Base-by-base conservation (phyloP, 2,113 vertebrate species). In the Hydrolagus affinis region DNA sequence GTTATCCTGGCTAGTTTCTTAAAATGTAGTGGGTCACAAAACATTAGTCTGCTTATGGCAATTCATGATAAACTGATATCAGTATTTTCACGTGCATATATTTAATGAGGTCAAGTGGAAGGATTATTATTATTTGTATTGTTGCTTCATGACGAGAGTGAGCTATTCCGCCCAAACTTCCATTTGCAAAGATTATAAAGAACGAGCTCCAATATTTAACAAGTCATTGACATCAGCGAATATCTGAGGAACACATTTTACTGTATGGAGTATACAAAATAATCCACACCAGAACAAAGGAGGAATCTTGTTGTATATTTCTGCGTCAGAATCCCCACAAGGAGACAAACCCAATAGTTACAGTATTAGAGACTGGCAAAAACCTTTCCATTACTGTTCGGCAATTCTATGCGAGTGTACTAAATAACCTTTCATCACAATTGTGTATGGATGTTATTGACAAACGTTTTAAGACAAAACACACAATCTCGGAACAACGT, bases 341-440 rank as follows among this genome's bases (percentile, higher is more conserved):
- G 77, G 77, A 19, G 23, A 83, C 66, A 60, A 83, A 83, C 77
- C 66, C 77, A 66, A 64, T 83, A 83, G 60, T 83, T 64, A 83
- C 77, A 66, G 77, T 25, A 83, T 23, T 25, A 71, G n/a, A 23
- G 15, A 30, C 60, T 25, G 66, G 77, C 9, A 2, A 59, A 83
- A 83, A 83, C 62, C 77, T n/a, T 83, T 83, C 30, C 62, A 83
- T 78, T 78, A 59, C 56, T 62, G 15, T 17, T 28, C 59, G 77
- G 77, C 77, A 64, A 66, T 83, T 44, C 62, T 83, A 21, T 83
- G 60, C 4, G 8, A 66, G 12, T 64, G 59, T 80, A 57, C 56
- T 59, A 64, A 83, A 66, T 83, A 32, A 21, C 56, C 56, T 56
- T 69, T 73, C 19, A 30, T 66, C 62, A 15, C 28, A 83, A 83